phyloP scores from a whole-genome alignment of 2,113 vertebrate genomes.

The Microcebus tavaratra region DNA sequence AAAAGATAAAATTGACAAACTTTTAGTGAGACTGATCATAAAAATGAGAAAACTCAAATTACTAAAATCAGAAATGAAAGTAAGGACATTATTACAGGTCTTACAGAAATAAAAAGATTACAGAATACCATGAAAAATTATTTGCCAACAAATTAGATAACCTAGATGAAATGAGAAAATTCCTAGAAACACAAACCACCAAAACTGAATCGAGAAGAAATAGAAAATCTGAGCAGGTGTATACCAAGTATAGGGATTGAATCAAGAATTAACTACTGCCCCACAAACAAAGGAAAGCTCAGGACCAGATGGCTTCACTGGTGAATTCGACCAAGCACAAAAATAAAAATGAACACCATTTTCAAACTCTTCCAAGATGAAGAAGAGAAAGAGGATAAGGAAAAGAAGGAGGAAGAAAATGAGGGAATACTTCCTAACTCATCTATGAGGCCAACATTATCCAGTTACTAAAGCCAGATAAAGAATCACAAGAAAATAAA shows the following conservation, averaged over 20 bases:
- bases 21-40: no score
- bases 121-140: background rate
- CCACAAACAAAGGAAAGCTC: background rate
- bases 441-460: background rate
- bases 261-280: background rate
- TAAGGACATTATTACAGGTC: no score
- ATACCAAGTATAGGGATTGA: background rate
- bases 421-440: background rate
- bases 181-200: no score
- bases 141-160: background rate
- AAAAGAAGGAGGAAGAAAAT: background rate
- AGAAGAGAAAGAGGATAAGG: background rate
- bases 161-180: background rate
- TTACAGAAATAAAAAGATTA: no score
- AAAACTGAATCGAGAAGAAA: background rate
- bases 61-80: no score
- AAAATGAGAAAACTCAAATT: no score
- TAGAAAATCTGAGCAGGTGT: background rate
- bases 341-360: background rate
- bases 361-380: background rate
- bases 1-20: no score
- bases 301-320: background rate
- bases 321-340: background rate
- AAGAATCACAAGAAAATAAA: background rate
- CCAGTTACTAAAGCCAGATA: background rate